A percentile compares a stretch with the other conserved stretches of the same genome.
phyloP scores from a whole-genome alignment of 2,888 invertebrate species.

The Clitarchus hookeri region DNA sequence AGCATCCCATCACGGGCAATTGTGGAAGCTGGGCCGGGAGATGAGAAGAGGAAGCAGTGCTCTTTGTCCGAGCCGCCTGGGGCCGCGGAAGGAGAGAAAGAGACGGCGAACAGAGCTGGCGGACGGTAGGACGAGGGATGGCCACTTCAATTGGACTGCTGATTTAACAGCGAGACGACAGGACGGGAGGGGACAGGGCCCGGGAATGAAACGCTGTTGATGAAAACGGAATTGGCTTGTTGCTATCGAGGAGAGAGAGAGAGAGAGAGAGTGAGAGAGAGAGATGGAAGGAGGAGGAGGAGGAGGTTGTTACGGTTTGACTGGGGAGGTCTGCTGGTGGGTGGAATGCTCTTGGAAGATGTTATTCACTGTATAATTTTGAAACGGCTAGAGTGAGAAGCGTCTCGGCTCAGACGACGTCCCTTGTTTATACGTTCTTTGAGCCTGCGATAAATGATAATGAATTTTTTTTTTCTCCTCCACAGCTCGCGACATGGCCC shows the following conservation, averaged over 20 bases:
- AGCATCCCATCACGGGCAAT: too few relatives aligned
- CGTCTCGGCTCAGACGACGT: neutral
- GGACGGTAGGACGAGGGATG: neutral
- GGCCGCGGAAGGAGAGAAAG: neutral
- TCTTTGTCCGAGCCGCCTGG: neutral
- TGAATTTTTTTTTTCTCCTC: neutral
- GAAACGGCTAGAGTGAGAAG: neutral
- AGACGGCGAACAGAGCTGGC: neutral
- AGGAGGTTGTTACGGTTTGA: neutral
- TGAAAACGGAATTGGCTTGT: constrained; percentile 27
- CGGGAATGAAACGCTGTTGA: constrained; percentile 25
- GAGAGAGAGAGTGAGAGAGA: too few relatives aligned
- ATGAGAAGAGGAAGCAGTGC: neutral
- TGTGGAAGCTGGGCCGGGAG: neutral
- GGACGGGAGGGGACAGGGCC: neutral
- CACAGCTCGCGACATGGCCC: neutral
- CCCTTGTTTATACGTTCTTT: constrained; percentile 5
- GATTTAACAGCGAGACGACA: constrained; percentile 21
- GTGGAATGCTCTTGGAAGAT: neutral
- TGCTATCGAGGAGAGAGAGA: neutral
- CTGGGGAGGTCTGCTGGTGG: neutral
- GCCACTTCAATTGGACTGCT: constrained; percentile 25
- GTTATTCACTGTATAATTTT: neutral
- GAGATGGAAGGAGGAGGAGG: neutral
- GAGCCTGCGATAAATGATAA: neutral